phyloP scores from a whole-genome alignment of 2,888 invertebrate species.

The Tyria jacobaeae region DNA sequence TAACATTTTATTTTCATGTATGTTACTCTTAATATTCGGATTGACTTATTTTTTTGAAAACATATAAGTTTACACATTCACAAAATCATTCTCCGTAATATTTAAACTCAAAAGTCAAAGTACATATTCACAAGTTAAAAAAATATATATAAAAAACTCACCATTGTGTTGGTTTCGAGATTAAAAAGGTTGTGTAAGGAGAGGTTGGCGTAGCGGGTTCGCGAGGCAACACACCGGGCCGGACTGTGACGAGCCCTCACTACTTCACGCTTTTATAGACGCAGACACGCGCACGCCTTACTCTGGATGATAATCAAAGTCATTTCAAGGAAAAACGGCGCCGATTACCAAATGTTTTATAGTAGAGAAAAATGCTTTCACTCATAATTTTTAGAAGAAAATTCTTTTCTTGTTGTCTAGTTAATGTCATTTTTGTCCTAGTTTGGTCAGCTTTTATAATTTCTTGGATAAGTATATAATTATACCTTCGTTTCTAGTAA shows the following conservation, averaged over 20 bases:
- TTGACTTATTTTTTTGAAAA: too few species aligned
- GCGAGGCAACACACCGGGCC: slow-evolving; percentile 83
- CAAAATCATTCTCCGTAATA: neutral
- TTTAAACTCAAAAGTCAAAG: neutral
- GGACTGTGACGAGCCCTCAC: slow-evolving; percentile 63
- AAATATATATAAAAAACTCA: slow-evolving; percentile 26
- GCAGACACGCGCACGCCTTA: slow-evolving; percentile 49
- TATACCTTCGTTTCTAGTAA: neutral
- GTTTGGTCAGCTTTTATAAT: neutral
- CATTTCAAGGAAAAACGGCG: slow-evolving; percentile 25
- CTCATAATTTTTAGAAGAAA: neutral
- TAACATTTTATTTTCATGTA: too few species aligned
- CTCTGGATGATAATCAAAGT: slow-evolving; percentile 57
- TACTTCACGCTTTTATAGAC: slow-evolving; percentile 59
- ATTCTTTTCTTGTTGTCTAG: neutral
- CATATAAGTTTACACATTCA: neutral
- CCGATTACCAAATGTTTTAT: slow-evolving; percentile 13
- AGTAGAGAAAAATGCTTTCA: neutral
- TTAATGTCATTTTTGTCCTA: neutral
- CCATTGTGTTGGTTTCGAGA: slow-evolving; percentile 38
- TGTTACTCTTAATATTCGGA: too few species aligned
- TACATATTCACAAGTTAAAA: neutral
- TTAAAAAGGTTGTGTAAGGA: slow-evolving; percentile 28
- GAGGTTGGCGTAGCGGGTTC: slow-evolving; percentile 70
- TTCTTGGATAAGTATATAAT: neutral